Evolutionary conservation across 2,797 vertebrate genomes (phyloP).

Genomic region (Sebastes nivosus): DNA sequence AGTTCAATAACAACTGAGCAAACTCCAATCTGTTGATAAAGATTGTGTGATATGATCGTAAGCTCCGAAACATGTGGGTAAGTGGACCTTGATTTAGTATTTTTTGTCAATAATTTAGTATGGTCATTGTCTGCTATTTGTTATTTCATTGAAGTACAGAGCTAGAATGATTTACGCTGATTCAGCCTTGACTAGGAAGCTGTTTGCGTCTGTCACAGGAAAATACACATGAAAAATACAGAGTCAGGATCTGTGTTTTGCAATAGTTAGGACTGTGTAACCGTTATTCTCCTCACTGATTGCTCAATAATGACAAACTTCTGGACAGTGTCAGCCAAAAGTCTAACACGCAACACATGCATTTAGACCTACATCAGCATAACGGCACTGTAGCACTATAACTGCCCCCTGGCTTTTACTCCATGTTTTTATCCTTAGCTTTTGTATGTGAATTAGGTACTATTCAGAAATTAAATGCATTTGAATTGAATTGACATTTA

Average conservation of each 20-base stretch:
- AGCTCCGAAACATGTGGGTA: not conserved
- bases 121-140: not conserved
- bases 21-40: not conserved
- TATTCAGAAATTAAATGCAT: not conserved
- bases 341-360: not conserved
- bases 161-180: not conserved
- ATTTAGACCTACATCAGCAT: not conserved
- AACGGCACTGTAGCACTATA: not conserved
- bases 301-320: slow-evolving; percentile 14
- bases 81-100: not conserved
- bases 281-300: not conserved
- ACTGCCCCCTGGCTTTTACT: not conserved
- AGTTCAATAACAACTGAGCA: not conserved
- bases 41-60: not conserved
- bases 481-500: not conserved
- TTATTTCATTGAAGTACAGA: not conserved
- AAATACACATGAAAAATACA: not conserved
- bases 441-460: not conserved
- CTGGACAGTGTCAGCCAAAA: not conserved
- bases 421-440: not conserved
- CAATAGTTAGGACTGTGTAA: slow-evolving; percentile 16
- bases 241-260: slow-evolving; percentile 21
- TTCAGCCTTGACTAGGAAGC: not conserved
- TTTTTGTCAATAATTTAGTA: not conserved
- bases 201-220: not conserved